phyloP scores from a whole-genome alignment of 2,797 vertebrate species.

The Anguilla marmorata region DNA sequence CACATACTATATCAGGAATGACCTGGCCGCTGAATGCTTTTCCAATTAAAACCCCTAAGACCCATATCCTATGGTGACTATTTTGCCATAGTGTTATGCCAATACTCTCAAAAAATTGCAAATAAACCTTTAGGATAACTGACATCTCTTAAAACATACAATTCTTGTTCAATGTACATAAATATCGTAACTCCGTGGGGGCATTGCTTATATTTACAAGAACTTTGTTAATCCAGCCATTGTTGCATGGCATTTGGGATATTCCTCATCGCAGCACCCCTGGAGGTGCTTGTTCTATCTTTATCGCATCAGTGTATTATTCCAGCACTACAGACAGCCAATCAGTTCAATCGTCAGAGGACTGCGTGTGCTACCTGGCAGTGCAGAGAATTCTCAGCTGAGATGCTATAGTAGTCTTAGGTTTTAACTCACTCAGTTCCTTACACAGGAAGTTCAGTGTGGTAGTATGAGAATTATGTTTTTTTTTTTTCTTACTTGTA shows the following conservation, averaged over 20 bases:
- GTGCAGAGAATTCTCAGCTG: not conserved
- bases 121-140: not conserved
- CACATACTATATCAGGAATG: slow-evolving; percentile 1
- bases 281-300: slow-evolving; percentile 3
- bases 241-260: not conserved
- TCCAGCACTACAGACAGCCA: not conserved
- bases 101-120: not conserved
- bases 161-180: not conserved
- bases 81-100: not conserved
- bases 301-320: not conserved
- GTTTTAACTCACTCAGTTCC: not conserved
- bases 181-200: not conserved
- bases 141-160: not conserved
- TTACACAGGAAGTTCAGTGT: not conserved
- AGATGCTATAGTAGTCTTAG: not conserved
- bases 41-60: not conserved
- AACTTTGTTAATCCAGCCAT: not conserved
- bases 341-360: not conserved
- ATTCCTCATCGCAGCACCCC: slow-evolving; percentile 2
- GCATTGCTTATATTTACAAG: not conserved
- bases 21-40: not conserved
- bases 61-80: not conserved
- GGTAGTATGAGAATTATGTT: not conserved
- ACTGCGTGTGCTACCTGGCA: not conserved
- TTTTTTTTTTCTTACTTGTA: not conserved